Evolutionary conservation across 2,113 vertebrate genomes (phyloP), one percentile per base, ranked within the genome.

Genomic region (Xyliphius kryptos): DNA sequence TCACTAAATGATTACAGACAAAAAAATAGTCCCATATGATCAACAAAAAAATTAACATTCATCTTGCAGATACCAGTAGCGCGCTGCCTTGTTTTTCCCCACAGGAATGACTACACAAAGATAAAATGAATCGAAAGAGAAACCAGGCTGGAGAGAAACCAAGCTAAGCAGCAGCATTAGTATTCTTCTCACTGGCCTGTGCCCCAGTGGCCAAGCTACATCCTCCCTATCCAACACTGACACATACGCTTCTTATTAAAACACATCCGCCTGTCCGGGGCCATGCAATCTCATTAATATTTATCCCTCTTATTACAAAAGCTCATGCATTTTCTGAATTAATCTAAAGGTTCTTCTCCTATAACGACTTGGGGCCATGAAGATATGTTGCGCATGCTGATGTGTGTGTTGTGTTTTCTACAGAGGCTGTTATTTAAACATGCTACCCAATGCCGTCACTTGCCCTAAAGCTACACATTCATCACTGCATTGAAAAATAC

Each of bases 271-370:
- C 56, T 51, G 32, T 17, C 66, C 56, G 48, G 51, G 38, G 63
- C 68, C 51, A 44, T 17, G 15, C 59, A 14, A 52, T 38, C 74
- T 77, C 68, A 74, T 79, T 80, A 73, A 77, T 80, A 80, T 76
- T 77, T 71, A 80, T 80, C 52, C 62, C 41, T 57, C 56, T 63
- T 72, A 73, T 76, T 76, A 76, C 72, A n/a, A 76, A 73, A 73
- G 68, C 76, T 73, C 57, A 74, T 73, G 70, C 74, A 71, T 69
- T 70, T 77, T 61, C 71, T 69, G 68, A 37, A 76, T 79, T 67
- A 76, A 74, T 71, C 47, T 69, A 69, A 76, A 61, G 68, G 69
- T 71, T 67, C 66, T 74, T 73, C 70, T 49, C 9, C 57, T 66
- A 73, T 61, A 75, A 67, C 51, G 50, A 48, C 56, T n/a, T 9